Conservation (phyloP, 2,113 vertebrate species). For the Dasyurus viverrinus region DNA sequence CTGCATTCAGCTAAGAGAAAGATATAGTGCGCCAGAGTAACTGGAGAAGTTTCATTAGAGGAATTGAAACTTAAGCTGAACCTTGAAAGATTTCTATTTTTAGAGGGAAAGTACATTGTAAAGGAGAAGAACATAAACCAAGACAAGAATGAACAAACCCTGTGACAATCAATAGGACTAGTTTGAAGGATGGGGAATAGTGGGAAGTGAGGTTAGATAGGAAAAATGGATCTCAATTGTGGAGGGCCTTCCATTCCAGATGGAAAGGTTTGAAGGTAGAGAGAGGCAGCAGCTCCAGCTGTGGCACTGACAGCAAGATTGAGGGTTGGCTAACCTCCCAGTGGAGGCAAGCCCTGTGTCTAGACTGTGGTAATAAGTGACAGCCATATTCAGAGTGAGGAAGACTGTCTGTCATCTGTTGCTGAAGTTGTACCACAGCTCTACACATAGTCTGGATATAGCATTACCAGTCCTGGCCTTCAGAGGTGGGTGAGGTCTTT, state of each 20-base stretch:
- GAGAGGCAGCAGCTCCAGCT: neutral
- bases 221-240: conserved; percentile 31
- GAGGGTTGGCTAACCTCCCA: neutral
- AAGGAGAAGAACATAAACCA: neutral
- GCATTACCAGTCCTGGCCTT: neutral
- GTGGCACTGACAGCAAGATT: conserved; percentile 3
- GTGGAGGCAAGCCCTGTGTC: conserved; percentile 16
- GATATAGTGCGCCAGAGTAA: neutral
- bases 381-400: conserved; percentile 21
- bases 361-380: conserved; percentile 4
- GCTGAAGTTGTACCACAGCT: neutral
- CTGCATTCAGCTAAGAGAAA: neutral
- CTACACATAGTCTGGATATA: conserved; percentile 20
- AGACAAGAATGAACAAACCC: neutral
- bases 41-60: neutral
- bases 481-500: neutral
- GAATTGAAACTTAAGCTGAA: neutral
- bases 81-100: neutral
- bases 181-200: neutral
- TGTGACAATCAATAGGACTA: neutral
- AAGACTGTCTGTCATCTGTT: conserved; percentile 10
- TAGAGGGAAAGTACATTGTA: neutral
- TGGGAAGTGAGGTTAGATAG: conserved; percentile 42
- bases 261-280: conserved; percentile 30
- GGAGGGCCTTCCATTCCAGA: conserved; percentile 1